These are phyloP conservation scores for Hydriomena furcata DNA, from an alignment of 2,888 invertebrate species.

Conservation along the genomic window DNA sequence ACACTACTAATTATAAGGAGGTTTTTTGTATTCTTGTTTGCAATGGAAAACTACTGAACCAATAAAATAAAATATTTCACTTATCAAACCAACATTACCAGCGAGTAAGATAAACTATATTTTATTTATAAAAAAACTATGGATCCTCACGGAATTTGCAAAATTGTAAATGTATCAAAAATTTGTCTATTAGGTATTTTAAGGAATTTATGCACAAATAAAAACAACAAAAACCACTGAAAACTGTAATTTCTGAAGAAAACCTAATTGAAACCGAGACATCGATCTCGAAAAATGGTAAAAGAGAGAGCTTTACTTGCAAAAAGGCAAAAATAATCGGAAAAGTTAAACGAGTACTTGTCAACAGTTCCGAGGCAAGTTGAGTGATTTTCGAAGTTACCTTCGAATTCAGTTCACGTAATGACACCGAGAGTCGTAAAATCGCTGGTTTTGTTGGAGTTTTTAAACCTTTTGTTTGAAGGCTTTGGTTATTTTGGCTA, in stretches of 20 bases:
- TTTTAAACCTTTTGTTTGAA: slow-evolving; percentile 30
- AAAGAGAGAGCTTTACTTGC: slow-evolving; percentile 4
- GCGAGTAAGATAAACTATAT: no score
- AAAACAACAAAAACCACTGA: neutral
- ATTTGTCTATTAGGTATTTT: no score
- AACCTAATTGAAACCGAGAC: neutral
- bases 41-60: no score
- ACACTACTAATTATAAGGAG: no score
- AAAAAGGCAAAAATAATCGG: slow-evolving; percentile 48
- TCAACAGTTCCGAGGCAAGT: slow-evolving; percentile 54
- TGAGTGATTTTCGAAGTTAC: slow-evolving; percentile 54
- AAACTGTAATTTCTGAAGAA: neutral
- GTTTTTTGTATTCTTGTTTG: no score
- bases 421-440: slow-evolving; percentile 41
- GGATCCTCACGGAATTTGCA: no score
- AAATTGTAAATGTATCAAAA: no score
- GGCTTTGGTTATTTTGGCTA: slow-evolving; percentile 20
- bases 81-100: no score
- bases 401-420: slow-evolving; percentile 37
- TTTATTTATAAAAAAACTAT: no score
- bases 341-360: slow-evolving; percentile 64
- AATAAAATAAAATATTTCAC: no score
- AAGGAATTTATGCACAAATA: no score
- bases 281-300: slow-evolving; percentile 12
- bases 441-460: slow-evolving; percentile 30